A percentile compares a stretch with the other conserved stretches of the same genome.
Conservation (phyloP, 2,797 vertebrate species). For the Brachyrhaphis roseni region DNA sequence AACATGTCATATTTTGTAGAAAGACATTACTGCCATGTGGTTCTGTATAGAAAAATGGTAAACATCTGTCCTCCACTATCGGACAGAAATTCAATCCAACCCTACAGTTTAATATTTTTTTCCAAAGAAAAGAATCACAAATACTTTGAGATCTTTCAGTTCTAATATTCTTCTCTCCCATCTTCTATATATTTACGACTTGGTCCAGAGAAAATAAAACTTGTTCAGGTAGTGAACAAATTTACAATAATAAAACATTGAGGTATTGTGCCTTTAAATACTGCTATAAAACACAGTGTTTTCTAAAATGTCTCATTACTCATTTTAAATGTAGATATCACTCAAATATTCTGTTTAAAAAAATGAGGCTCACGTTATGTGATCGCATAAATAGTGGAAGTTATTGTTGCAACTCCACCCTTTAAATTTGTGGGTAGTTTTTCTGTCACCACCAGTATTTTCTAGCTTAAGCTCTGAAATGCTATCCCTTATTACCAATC, state of each 20-base stretch:
- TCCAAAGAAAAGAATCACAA: not conserved
- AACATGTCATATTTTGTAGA: not conserved
- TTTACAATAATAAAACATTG: not conserved
- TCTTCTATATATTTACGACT: not conserved
- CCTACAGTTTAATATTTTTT: no score
- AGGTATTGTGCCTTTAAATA: not conserved
- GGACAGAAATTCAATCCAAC: not conserved
- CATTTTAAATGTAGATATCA: not conserved
- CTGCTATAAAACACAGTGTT: not conserved
- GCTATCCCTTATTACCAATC: not conserved
- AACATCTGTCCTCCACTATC: not conserved
- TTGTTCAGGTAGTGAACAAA: not conserved
- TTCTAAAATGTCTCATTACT: not conserved
- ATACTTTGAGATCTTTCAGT: not conserved
- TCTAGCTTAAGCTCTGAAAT: not conserved
- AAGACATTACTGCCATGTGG: not conserved
- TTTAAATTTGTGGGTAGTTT: not conserved
- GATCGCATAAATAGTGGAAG: not conserved
- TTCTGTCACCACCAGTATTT: not conserved
- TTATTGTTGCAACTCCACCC: not conserved
- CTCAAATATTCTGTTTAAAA: not conserved
- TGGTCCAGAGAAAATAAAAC: not conserved
- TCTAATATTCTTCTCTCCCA: not conserved
- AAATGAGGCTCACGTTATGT: not conserved
- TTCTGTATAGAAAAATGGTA: not conserved